Evolutionary conservation across 2,888 invertebrate genomes (phyloP).

Genomic region (Drosophila quinaria): DNA sequence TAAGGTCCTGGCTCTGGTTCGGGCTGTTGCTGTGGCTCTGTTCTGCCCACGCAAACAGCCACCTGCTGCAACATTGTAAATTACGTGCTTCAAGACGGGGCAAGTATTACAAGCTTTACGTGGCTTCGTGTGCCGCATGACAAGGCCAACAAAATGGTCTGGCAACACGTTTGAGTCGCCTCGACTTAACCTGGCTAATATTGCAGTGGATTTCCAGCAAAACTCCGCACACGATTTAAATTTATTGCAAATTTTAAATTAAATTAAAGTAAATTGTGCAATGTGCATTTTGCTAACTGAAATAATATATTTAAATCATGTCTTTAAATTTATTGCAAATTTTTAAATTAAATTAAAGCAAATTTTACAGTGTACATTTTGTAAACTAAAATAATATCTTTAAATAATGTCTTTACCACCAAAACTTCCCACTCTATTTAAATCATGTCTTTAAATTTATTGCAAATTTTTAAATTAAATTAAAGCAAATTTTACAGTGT

Average conservation of each 20-base stretch:
- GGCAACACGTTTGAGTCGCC: conserved; percentile 17
- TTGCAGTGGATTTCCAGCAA: conserved; percentile 29
- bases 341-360: no score
- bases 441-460: conserved; percentile 19
- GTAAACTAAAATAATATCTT: not conserved
- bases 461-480: conserved; percentile 15
- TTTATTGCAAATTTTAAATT: conserved; percentile 26
- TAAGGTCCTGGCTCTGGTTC: not conserved
- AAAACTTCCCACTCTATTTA: conserved; percentile 18
- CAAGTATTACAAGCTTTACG: conserved; percentile 58
- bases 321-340: no score
- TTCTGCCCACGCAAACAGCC: conserved; percentile 20
- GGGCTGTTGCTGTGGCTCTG: conserved; percentile 10
- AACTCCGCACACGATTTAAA: conserved; percentile 19
- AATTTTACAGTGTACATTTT: no score
- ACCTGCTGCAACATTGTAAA: conserved; percentile 78
- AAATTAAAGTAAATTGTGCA: not conserved
- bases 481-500: no score
- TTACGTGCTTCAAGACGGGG: conserved; percentile 51
- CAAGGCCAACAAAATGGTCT: conserved; percentile 43
- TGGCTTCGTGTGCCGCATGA: conserved; percentile 54
- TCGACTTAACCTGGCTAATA: conserved; percentile 22
- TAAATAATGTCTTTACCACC: not conserved
- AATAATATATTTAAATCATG: not conserved
- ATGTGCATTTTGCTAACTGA: not conserved